Conservation (phyloP, 2,888 invertebrate species). For the Capitulum mitella region DNA sequence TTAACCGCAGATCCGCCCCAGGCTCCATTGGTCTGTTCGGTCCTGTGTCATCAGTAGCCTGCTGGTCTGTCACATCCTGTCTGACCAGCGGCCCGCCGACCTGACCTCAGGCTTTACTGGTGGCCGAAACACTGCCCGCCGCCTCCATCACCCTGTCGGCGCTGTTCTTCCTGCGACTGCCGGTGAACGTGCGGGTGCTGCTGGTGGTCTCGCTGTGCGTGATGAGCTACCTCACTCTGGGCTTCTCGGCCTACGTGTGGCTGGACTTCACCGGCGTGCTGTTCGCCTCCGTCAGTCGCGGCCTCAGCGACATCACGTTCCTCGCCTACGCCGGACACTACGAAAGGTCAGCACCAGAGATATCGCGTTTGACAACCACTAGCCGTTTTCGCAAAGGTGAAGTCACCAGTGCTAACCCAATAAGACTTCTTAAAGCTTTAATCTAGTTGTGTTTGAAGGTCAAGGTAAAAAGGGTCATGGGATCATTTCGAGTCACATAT, state of each 20-base stretch:
- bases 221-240: slow-evolving; percentile 30
- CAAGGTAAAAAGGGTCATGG: too few species aligned
- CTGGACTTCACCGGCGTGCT: slow-evolving; percentile 31
- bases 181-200: slow-evolving; percentile 27
- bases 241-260: slow-evolving; percentile 27
- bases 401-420: too few species aligned
- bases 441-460: too few species aligned
- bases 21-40: too few species aligned
- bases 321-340: slow-evolving; percentile 31
- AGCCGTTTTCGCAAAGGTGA: too few species aligned
- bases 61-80: too few species aligned
- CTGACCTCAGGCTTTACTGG: slow-evolving; percentile 29
- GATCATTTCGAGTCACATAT: too few species aligned
- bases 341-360: too few species aligned
- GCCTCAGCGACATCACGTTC: slow-evolving; percentile 33
- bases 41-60: too few species aligned
- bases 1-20: too few species aligned
- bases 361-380: too few species aligned
- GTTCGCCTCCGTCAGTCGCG: slow-evolving; percentile 31
- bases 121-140: slow-evolving; percentile 33
- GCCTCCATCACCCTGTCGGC: slow-evolving; percentile 30
- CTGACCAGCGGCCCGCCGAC: not conserved
- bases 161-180: slow-evolving; percentile 29
- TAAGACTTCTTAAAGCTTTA: too few species aligned
- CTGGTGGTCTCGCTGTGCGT: slow-evolving; percentile 29